Evolutionary conservation across 1,140 invertebrate species (phyloP), one percentile per base, ranked within the genome.

Genomic region (Pseudobourletiella spinata): DNA sequence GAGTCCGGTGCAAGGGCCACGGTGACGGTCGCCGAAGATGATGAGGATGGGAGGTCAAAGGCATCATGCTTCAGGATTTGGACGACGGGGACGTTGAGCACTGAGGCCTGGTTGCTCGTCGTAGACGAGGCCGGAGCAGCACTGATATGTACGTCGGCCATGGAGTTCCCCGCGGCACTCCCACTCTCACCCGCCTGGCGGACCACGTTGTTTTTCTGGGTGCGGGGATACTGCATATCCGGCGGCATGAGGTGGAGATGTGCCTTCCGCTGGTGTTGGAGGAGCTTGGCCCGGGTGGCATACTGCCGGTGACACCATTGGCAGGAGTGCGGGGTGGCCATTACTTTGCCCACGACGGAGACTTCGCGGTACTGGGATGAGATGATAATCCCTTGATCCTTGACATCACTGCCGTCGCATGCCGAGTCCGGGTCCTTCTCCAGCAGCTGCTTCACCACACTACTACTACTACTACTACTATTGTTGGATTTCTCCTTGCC

Each of bases 281-380:
- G 74, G 3, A 91, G 76, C 72, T 91, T 90, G 1, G 86, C 86
- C 73, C 87, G 86, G 63, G 84, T 83, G 1, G 88, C 86, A 73
- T 91, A 91, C 70, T 91, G 87, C 71, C 88, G 88, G 73, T 89
- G 86, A 74, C 88, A 92, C 82, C 84, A 88, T 55, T 82, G 79
- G 73, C 89, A 92, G 42, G 80, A 77, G 70, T 89, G 86, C 0
- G 86, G 86, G 63, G 80, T 80, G 6, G 84, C 86, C 20, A 83
- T 85, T 4, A 89, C 79, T 67, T 82, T 86, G 2, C 86, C 86
- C 18, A 86, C 84, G 15, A 67, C 62, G 26, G 63, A 15, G 48
- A 62, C 66, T 26, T 48, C 63, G 14, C 22, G 48, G 30, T 15
- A 55, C 54, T 81, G 87, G 2, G 82, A 84, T 18, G 80, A 80